A percentile compares a stretch with the other conserved stretches of the same genome.
Evolutionary conservation across 1,140 invertebrate species (phyloP).

Genomic region (Diploscapter pachys): DNA sequence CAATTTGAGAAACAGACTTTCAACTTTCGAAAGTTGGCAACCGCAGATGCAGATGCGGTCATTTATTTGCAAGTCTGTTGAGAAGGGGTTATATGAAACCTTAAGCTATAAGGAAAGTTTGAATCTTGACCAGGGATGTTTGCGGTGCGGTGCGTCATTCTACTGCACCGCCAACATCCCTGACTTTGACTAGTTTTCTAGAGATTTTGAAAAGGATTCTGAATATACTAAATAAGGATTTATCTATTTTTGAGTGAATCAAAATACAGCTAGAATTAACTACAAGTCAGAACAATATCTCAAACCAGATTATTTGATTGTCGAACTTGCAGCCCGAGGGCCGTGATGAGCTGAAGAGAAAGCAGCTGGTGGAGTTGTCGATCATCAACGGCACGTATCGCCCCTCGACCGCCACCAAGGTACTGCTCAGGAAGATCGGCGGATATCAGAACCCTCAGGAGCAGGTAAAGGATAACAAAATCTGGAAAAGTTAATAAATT

Average conservation of each 20-base stretch:
- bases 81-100: too few relatives aligned
- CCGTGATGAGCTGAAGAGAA: constrained; percentile 98
- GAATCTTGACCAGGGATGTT: too few relatives aligned
- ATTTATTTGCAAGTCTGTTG: too few relatives aligned
- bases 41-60: too few relatives aligned
- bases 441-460: neutral
- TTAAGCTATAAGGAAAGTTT: too few relatives aligned
- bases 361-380: constrained; percentile 98
- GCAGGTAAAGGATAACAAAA: too few relatives aligned
- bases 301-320: neutral
- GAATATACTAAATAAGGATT: neutral
- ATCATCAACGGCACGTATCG: constrained; percentile 98
- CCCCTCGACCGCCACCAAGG: constrained; percentile 29
- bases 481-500: too few relatives aligned
- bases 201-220: neutral
- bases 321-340: constrained; percentile 81
- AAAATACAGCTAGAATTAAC: neutral
- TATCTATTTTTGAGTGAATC: neutral
- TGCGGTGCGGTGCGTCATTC: too few relatives aligned
- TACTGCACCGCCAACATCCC: too few relatives aligned
- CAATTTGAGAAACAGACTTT: neutral
- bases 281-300: neutral
- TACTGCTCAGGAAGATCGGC: constrained; percentile 6
- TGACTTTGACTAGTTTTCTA: neutral
- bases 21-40: neutral